These are phyloP conservation scores for Subacronicta megacephala DNA, from an alignment of 2,888 invertebrate genomes.

Conservation along the genomic window DNA sequence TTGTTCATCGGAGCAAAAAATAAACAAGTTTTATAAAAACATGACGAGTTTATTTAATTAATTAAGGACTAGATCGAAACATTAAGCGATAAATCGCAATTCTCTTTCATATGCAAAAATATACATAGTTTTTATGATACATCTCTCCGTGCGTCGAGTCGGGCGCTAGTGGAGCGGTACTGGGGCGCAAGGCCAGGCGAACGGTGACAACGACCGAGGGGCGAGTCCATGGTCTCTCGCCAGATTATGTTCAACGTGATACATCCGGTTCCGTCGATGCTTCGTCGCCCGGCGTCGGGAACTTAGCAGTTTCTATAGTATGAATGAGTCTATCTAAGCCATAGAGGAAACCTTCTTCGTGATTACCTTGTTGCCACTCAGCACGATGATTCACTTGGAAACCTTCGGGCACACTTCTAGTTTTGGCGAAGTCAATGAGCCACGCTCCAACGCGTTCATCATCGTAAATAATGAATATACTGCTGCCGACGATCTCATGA, in stretches of 20 bases:
- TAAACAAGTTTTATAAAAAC: conserved; percentile 57
- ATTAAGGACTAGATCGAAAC: conserved; percentile 85
- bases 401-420: conserved; percentile 93
- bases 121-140: conserved; percentile 70
- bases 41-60: conserved; percentile 65
- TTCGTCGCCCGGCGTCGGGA: conserved; percentile 65
- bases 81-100: conserved; percentile 78
- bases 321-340: conserved; percentile 97
- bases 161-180: conserved; percentile 66
- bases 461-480: conserved; percentile 98
- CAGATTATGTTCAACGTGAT: conserved; percentile 78
- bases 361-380: conserved; percentile 97
- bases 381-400: conserved; percentile 93
- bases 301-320: conserved; percentile 84
- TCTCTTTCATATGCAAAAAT: conserved; percentile 80
- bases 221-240: conserved; percentile 81
- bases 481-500: conserved; percentile 98
- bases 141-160: conserved; percentile 77
- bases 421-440: conserved; percentile 99
- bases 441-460: conserved; percentile 96
- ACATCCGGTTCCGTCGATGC: conserved; percentile 79
- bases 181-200: conserved; percentile 70
- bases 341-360: conserved; percentile 98
- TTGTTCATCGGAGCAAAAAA: conserved; percentile 16
- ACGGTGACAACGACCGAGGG: conserved; percentile 75